A percentile compares a stretch with the other conserved stretches of the same genome.
Evolutionary conservation across 2,888 invertebrate species (phyloP).

Genomic region (Cybosia mesomella): DNA sequence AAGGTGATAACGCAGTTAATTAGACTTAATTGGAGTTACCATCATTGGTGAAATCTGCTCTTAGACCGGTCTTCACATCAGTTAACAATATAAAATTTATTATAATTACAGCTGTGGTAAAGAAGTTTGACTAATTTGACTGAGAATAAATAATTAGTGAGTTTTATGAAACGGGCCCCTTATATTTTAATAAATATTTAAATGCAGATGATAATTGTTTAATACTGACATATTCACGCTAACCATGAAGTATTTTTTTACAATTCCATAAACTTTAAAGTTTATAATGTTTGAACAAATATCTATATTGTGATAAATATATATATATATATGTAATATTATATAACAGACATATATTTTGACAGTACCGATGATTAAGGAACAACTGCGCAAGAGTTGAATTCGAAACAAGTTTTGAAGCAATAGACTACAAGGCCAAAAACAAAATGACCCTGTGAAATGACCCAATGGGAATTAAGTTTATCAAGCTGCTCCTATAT

Average conservation of each 20-base stretch:
- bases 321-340: not conserved
- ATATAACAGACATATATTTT: conserved; percentile 1
- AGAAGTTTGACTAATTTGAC: too few relatives aligned
- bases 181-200: not conserved
- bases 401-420: not conserved
- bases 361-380: not conserved
- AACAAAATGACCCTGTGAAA: not conserved
- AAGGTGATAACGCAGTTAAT: too few relatives aligned
- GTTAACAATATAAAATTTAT: too few relatives aligned
- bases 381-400: not conserved
- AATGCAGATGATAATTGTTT: not conserved
- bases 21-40: too few relatives aligned
- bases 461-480: not conserved
- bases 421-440: not conserved
- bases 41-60: too few relatives aligned
- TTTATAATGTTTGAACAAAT: not conserved
- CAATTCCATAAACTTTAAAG: not conserved
- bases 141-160: too few relatives aligned
- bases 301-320: not conserved
- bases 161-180: not conserved
- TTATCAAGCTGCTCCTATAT: too few relatives aligned
- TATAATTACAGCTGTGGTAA: too few relatives aligned
- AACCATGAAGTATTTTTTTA: not conserved
- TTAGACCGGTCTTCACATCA: too few relatives aligned
- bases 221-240: conserved; percentile 1